Percentiles rank a stretch among this genome's conserved stretches.
phyloP scores from a whole-genome alignment of 1,140 invertebrate species.

The Fragariocoptes setiger region DNA sequence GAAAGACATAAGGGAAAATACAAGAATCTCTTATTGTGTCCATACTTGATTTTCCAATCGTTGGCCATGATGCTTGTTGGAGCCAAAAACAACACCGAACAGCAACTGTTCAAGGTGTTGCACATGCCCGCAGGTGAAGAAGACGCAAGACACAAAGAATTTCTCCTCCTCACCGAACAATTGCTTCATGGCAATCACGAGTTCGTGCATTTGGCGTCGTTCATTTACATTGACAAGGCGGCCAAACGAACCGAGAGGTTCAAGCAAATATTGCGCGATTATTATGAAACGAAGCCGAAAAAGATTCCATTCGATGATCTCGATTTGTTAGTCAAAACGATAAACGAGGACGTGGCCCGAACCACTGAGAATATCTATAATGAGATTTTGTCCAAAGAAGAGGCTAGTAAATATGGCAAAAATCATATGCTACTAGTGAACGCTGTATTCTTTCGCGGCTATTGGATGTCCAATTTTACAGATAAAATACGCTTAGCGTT shows the following conservation, averaged over 20 bases:
- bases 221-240: constrained; percentile 5
- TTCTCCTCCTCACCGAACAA: not conserved
- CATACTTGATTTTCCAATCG: constrained; percentile 5
- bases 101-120: constrained; percentile 4
- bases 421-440: constrained; percentile 2
- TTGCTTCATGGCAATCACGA: constrained; percentile 2
- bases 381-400: constrained; percentile 1
- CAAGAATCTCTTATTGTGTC: constrained; percentile 4
- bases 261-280: constrained; percentile 1
- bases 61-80: constrained; percentile 6
- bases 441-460: constrained; percentile 7
- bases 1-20: constrained; percentile 3
- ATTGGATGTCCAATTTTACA: constrained; percentile 3
- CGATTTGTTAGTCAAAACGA: constrained; percentile 4
- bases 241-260: not conserved
- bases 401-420: not conserved
- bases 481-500: constrained; percentile 2
- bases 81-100: constrained; percentile 3
- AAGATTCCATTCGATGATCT: constrained; percentile 3
- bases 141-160: constrained; percentile 3
- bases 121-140: not conserved
- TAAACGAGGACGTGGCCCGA: constrained; percentile 5
- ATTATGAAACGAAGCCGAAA: constrained; percentile 7
- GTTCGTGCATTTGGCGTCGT: constrained; percentile 5
- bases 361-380: constrained; percentile 5